Conservation (phyloP, 2,888 invertebrate genomes). For the Latrodectus elegans region DNA sequence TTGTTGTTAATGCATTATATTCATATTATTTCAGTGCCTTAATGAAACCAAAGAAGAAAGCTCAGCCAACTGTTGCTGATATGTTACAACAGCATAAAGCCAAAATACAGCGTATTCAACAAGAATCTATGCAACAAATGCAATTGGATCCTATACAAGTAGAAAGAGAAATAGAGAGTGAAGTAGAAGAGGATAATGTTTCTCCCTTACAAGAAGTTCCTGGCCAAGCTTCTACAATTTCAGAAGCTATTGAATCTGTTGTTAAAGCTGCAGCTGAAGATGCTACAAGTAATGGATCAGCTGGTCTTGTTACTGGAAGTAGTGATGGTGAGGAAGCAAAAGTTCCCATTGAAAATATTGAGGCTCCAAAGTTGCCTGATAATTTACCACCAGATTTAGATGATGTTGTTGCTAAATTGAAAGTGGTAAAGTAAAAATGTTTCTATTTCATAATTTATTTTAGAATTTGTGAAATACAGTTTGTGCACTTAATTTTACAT, state of each 20-base stretch:
- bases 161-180: constrained; percentile 55
- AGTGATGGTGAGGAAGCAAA: constrained; percentile 70
- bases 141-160: constrained; percentile 55
- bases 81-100: constrained; percentile 73
- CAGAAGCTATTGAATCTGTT: constrained; percentile 64
- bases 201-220: constrained; percentile 5
- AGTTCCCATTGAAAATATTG: constrained; percentile 36
- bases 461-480: no score
- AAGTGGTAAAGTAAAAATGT: constrained; percentile 73
- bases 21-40: constrained; percentile 70
- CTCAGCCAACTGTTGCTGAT: constrained; percentile 73
- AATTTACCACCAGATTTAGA: constrained; percentile 77
- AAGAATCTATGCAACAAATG: constrained; percentile 52
- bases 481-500: no score
- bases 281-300: constrained; percentile 55
- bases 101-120: constrained; percentile 66
- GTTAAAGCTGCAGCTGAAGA: constrained; percentile 62
- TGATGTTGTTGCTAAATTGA: constrained; percentile 76
- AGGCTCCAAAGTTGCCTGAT: constrained; percentile 75
- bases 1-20: no score
- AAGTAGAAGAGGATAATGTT: constrained; percentile 25
- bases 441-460: no score
- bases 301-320: constrained; percentile 66
- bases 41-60: constrained; percentile 72
- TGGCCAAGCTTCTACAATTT: constrained; percentile 46